Evolutionary conservation across 2,113 vertebrate species (phyloP).

Genomic region (Callipepla squamata): DNA sequence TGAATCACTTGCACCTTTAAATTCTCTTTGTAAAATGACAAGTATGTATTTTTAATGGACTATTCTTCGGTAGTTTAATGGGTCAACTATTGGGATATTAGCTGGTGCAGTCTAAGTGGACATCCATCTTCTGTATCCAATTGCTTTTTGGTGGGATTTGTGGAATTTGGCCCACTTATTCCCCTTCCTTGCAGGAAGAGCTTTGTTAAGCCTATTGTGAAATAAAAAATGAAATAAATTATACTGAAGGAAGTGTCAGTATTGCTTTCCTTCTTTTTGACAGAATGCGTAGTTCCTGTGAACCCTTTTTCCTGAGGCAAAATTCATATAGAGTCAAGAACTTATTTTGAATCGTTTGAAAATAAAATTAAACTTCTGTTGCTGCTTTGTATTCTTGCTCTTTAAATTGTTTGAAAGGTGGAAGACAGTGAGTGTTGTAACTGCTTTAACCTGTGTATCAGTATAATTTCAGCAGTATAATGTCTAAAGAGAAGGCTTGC

Average conservation of each 20-base stretch:
- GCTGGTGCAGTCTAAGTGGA: neutral
- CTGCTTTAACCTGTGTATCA: neutral
- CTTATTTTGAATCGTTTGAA: neutral
- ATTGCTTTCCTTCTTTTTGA: neutral
- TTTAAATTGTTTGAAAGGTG: neutral
- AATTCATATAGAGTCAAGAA: neutral
- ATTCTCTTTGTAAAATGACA: neutral
- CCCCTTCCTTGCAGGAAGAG: neutral
- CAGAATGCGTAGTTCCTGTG: neutral
- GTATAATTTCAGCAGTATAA: neutral
- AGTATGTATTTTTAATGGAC: neutral
- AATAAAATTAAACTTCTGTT: neutral
- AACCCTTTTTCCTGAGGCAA: neutral
- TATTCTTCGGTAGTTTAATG: neutral
- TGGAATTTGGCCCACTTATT: neutral
- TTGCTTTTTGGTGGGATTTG: neutral
- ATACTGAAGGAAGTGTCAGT: neutral
- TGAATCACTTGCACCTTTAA: neutral
- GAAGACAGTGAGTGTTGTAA: neutral
- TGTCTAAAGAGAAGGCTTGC: neutral
- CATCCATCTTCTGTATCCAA: neutral
- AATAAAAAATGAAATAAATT: neutral
- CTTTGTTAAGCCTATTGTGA: neutral
- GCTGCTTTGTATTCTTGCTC: neutral
- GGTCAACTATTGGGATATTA: neutral